Evolutionary conservation across 2,888 invertebrate genomes (phyloP), one percentile per base, ranked within the genome.

Genomic region (Cerastis leucographa): DNA sequence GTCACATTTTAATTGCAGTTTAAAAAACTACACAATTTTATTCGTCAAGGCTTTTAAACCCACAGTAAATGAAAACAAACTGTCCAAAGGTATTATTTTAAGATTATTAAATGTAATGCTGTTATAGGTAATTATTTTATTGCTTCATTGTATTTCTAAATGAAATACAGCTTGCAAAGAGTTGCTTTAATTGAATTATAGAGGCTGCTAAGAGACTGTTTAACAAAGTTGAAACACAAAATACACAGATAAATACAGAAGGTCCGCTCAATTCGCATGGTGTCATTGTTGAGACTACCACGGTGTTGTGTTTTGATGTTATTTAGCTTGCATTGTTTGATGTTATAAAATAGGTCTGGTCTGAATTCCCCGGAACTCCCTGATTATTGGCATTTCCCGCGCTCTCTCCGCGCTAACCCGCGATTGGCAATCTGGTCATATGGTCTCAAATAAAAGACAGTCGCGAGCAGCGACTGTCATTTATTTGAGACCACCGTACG

Each of bases 121-220:
- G 35, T 35, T 35, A 35, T 35, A 35, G 3, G 59, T 74, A 54
- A 73, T 71, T 78, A 78, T 74, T 68, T 71, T 25, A 78, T 64
- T 40, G 59, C 71, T 67, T 64, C 17, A 56, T 56, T 68, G 42
- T 62, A 73, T 74, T 68, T 35, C 11, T 22, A 54, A 76, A 67
- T 73, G 44, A 77, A 73, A 59, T 62, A 82, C 19, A 42, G 46
- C 22, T 51, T 25, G 19, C 40, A 51, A 64, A 78, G 71, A 74
- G 74, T 46, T 54, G n/a, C 9, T 64, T 82, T 68, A 71, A 82
- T 82, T 81, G 46, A 81, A 78, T 71, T 82, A 74, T 59, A 74
- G 67, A 64, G 12, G 6, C 51, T 29, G 25, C 29, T 81, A 67
- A 71, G 67, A 40, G 71, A 35, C 44, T 54, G 64, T 17, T 54